Evolutionary conservation across 2,113 vertebrate genomes (phyloP).

Genomic region (Prietella phreatophila): DNA sequence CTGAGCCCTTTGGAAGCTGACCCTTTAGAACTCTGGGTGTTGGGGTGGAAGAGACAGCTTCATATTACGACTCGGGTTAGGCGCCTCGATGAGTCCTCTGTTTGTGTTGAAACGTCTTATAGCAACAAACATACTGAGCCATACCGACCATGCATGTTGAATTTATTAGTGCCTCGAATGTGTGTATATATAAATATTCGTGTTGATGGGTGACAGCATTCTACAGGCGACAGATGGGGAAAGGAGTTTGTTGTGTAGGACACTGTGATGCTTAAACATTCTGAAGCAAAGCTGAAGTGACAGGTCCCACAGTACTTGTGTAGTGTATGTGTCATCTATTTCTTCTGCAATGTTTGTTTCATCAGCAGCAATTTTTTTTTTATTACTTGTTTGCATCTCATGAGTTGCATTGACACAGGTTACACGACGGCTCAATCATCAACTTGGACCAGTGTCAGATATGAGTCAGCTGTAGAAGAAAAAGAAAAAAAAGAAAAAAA

Average conservation of each 20-base stretch:
- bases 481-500: not conserved
- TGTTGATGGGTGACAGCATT: conserved; percentile 11
- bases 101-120: conserved; percentile 8
- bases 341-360: not conserved
- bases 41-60: conserved; percentile 82
- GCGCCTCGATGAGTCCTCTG: conserved; percentile 58
- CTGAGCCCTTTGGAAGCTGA: conserved; percentile 68
- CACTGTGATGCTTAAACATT: conserved; percentile 2
- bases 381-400: conserved; percentile 39
- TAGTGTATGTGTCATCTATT: conserved; percentile 16
- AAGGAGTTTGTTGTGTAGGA: conserved; percentile 7
- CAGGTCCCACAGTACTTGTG: conserved; percentile 11
- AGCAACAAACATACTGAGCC: not conserved
- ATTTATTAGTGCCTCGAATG: conserved; percentile 16
- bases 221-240: conserved; percentile 14
- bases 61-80: conserved; percentile 70
- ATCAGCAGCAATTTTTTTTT: not conserved
- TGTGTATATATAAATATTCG: not conserved
- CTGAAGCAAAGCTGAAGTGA: conserved; percentile 31
- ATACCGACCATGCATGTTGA: not conserved
- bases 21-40: conserved; percentile 76
- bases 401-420: conserved; percentile 15
- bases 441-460: not conserved
- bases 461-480: not conserved
- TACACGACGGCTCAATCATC: conserved; percentile 9